Percentiles rank a stretch among this genome's conserved stretches.
phyloP scores from a whole-genome alignment of 2,888 invertebrate genomes.

The Cryptops parisi region DNA sequence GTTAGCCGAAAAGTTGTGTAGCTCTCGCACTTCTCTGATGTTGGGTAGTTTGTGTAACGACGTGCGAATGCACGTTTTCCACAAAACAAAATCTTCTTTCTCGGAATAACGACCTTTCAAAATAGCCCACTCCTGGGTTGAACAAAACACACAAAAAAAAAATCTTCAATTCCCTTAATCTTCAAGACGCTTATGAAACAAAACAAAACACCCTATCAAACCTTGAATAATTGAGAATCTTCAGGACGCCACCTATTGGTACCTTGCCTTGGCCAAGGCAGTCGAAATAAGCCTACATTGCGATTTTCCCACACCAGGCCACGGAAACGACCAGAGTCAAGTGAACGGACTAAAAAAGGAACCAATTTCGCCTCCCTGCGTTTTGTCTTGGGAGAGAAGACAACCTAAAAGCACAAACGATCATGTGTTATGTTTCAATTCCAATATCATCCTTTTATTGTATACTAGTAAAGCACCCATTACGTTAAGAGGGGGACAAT shows the following conservation, averaged over 20 bases:
- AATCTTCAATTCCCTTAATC: neutral
- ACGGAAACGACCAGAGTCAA: constrained; percentile 2
- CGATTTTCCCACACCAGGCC: constrained; percentile 9
- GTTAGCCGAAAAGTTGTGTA: constrained; percentile 5
- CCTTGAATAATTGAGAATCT: constrained; percentile 9
- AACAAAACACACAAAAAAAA: neutral
- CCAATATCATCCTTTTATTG: no score
- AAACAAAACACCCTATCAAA: neutral
- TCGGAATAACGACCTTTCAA: constrained; percentile 7
- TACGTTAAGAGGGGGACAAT: no score
- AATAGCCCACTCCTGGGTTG: constrained; percentile 6
- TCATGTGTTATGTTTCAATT: no score
- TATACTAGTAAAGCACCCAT: no score
- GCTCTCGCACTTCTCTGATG: constrained; percentile 1
- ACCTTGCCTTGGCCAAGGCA: constrained; percentile 8
- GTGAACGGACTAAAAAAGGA: constrained; percentile 1
- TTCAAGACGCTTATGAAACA: no score
- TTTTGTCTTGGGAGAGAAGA: neutral
- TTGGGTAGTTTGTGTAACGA: constrained; percentile 9
- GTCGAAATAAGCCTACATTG: constrained; percentile 1
- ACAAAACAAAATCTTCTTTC: constrained; percentile 10
- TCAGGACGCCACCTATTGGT: constrained; percentile 9
- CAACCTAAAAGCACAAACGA: no score
- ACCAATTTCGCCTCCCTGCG: constrained; percentile 5
- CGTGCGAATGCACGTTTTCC: constrained; percentile 9